These are phyloP conservation scores for Hydrochoerus hydrochaeris DNA, from an alignment of 2,113 vertebrate genomes.

Conservation along the genomic window DNA sequence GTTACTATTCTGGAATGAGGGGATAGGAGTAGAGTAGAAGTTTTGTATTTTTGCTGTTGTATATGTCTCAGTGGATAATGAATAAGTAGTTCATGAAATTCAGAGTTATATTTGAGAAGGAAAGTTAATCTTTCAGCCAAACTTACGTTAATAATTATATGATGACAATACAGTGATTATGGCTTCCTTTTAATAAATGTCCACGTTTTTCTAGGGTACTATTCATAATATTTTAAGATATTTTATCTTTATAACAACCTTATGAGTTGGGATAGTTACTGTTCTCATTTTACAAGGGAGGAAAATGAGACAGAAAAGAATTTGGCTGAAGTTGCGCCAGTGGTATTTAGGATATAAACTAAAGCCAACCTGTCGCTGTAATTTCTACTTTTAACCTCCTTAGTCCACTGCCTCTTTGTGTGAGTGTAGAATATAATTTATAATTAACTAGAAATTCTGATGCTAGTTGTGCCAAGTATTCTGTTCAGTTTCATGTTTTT, in stretches of 20 bases:
- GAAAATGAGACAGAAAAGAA: background rate
- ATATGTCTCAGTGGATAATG: background rate
- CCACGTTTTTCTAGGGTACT: background rate
- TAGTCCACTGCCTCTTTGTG: background rate
- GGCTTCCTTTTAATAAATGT: background rate
- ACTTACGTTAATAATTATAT: background rate
- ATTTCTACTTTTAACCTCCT: background rate
- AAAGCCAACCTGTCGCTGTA: background rate
- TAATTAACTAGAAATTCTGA: conserved; percentile 1
- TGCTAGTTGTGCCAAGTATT: background rate
- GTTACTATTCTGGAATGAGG: background rate
- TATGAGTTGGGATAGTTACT: background rate
- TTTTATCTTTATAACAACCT: background rate
- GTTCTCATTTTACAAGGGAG: background rate
- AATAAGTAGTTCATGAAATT: background rate
- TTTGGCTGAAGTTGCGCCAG: background rate
- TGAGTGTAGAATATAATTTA: background rate
- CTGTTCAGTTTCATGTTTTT: conserved; percentile 45
- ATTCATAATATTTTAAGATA: background rate
- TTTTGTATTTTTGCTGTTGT: background rate
- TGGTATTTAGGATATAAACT: background rate
- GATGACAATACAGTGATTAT: background rate
- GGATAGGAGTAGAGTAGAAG: background rate
- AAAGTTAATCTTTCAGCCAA: conserved; percentile 1
- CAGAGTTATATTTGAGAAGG: conserved; percentile 30